Base-by-base conservation (phyloP, 2,113 vertebrate genomes). In the Ploceus nigricollis region DNA sequence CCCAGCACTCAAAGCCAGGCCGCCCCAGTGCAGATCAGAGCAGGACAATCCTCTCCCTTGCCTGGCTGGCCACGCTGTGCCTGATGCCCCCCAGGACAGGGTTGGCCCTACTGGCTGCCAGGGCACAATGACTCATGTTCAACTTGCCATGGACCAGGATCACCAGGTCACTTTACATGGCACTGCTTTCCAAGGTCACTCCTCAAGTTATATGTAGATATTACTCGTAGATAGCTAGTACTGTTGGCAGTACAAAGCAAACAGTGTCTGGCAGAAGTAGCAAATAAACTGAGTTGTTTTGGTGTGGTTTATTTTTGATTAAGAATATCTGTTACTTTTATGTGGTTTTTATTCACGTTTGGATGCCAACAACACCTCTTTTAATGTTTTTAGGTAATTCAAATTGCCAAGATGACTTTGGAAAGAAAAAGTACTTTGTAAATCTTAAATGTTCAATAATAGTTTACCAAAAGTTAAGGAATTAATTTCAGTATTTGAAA, bases 81-180 rank as follows among this genome's bases (percentile, higher is more conserved):
- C 66, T 42, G 65, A 10, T 40, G 7, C 16, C 0, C 37, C 24
- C 16, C 9, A 56, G 35, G 31, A 42, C 57, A 80, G 2, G 3
- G 5, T 1, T 88, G 35, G 1, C 21, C 9, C 30, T 56, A 6
- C 35, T 80, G 85, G 48, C 66, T 71, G 35, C 24, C 85, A 48
- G 35, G 42, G 6, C 30, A 57, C 31, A 22, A 17, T 42, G 42
- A 0, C 6, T 48, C 15, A 4, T 3, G 2, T 4, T 42, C 31
- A 65, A 1, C 31, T 37, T 44, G 21, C 9, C 17, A 19, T 0
- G 0, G 1, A 35, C 11, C 57, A 42, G 13, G 11, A 64, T 0
- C 2, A 2, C 17, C 21, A 20, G 31, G 11, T 1, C 5, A 0
- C 10, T 50, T 33, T 33, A 35, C 4, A 5, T 3, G 22, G 22